Conservation (phyloP, 2,113 vertebrate species). For the Anas platyrhynchos region DNA sequence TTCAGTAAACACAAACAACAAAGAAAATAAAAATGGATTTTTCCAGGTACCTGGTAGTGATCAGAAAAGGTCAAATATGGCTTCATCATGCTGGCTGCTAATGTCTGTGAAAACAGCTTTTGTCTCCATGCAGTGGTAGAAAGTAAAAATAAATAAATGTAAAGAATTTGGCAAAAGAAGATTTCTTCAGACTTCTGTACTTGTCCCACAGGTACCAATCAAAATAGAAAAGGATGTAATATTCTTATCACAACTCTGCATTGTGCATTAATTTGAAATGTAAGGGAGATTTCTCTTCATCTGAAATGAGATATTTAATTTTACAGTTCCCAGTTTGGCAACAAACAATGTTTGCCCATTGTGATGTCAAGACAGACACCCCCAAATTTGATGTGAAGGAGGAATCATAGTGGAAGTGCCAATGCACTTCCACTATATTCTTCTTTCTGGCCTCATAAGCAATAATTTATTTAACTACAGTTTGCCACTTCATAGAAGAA, state of each 20-base stretch:
- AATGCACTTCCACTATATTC: not conserved
- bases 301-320: not conserved
- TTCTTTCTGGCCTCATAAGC: not conserved
- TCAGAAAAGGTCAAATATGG: not conserved
- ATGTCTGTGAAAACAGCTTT: not conserved
- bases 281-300: not conserved
- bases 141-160: not conserved
- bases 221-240: not conserved
- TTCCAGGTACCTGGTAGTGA: not conserved
- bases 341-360: not conserved
- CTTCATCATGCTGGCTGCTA: not conserved
- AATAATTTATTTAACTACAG: constrained; percentile 2
- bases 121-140: not conserved
- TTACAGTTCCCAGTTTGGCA: too few species aligned
- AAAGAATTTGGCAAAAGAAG: not conserved
- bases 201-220: not conserved
- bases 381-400: not conserved
- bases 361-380: not conserved
- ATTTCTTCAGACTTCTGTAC: not conserved
- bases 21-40: not conserved
- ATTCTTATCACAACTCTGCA: not conserved
- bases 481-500: not conserved
- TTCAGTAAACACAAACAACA: not conserved
- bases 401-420: not conserved
- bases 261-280: not conserved